These are phyloP conservation scores for Heliconius erato DNA, from an alignment of 2,888 invertebrate genomes.

Conservation along the genomic window DNA sequence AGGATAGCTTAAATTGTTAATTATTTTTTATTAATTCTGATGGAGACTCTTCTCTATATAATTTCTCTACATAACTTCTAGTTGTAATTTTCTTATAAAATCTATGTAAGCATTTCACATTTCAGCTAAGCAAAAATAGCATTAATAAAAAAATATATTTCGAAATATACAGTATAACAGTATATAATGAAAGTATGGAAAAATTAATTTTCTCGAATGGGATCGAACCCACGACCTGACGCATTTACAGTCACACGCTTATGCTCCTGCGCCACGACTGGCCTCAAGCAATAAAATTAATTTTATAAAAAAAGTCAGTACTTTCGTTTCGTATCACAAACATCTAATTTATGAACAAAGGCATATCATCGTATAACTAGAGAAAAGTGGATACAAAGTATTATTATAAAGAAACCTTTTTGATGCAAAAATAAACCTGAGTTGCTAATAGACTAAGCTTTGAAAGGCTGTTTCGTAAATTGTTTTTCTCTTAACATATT, in stretches of 20 bases:
- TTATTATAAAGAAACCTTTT: neutral
- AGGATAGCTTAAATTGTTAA: neutral
- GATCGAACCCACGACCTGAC: too few relatives aligned
- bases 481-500: conserved; percentile 49
- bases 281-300: too few relatives aligned
- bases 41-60: neutral
- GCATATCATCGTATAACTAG: neutral
- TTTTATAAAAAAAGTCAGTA: too few relatives aligned
- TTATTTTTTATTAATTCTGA: neutral
- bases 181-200: too few relatives aligned
- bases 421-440: conserved; percentile 2
- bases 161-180: too few relatives aligned
- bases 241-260: too few relatives aligned
- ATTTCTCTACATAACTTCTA: neutral
- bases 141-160: too few relatives aligned
- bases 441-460: conserved; percentile 19
- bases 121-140: neutral
- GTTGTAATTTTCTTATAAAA: neutral
- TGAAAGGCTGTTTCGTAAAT: conserved; percentile 32
- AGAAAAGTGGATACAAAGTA: neutral
- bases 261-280: too few relatives aligned
- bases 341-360: neutral
- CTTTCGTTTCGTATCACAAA: neutral
- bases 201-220: too few relatives aligned
- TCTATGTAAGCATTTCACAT: neutral